Base-by-base conservation (phyloP, 2,797 vertebrate genomes). In the Cygnus olor region DNA sequence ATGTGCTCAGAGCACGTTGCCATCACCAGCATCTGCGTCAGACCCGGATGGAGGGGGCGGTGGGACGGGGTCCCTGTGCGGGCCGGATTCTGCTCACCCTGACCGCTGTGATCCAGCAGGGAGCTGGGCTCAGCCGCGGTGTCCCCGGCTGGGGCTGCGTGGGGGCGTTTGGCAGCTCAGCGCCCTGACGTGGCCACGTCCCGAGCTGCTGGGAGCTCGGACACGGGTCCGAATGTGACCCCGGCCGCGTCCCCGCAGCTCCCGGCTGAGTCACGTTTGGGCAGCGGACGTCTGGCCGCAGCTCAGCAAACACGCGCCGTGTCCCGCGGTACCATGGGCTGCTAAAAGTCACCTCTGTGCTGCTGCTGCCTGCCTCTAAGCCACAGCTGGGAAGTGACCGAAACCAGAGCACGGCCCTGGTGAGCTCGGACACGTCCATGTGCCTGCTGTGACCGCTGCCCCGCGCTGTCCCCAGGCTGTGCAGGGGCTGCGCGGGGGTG, bases 401-500 rank as follows among this genome's bases (percentile, higher is more conserved):
- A 66, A 34, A 13, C 19, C 71, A 2, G 40, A 6, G 27, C 0
- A 7, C 1, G 8, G 56, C 21, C 10, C 70, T 9, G 49, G 7
- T 27, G 24, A 47, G 28, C 13, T 22, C 13, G 27, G 51, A 2
- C 20, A 20, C 19, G 10, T 10, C 45, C 45, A 4, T 14, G 25
- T 27, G 51, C 51, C 14, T 27, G 8, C 25, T 27, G 51, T 8
- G 15, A 27, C 51, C 7, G 14, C 64, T 32, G 53, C 6, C 28
- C 53, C n/a, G 8, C 14, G 27, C 51, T 24, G 40, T 4, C n/a
- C 68, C 49, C 10, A 4, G 28, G 69, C 51, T 24, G 24, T 14
- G 51, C 60, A 28, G 25, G 51, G n/a, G 36, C 34, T 36, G 71
- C 7, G 1, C 8, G 51, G 64, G 24, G 56, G 42, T 40, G 42